A percentile compares a stretch with the other conserved stretches of the same genome.
These are phyloP conservation scores for Aphrophora alni DNA, from an alignment of 2,888 invertebrate species.

Conservation along the genomic window DNA sequence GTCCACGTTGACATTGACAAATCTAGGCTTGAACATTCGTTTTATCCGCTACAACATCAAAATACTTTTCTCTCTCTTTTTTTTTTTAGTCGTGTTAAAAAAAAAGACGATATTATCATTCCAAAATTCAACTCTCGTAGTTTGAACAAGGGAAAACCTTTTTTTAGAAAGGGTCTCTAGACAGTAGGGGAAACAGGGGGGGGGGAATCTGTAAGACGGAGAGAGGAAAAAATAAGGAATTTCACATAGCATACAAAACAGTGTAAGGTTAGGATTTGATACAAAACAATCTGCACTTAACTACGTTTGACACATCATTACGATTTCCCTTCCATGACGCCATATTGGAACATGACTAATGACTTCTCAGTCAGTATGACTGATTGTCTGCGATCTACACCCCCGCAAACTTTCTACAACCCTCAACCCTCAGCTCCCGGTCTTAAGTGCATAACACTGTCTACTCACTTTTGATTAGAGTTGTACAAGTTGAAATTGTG, in stretches of 20 bases:
- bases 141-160: background rate
- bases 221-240: too few relatives aligned
- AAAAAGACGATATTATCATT: constrained; percentile 35
- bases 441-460: background rate
- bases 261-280: background rate
- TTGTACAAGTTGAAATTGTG: background rate
- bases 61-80: background rate
- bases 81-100: background rate
- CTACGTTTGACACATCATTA: background rate
- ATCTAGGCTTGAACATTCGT: background rate
- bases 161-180: background rate
- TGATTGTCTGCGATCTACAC: background rate
- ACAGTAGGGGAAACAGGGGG: background rate
- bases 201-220: background rate
- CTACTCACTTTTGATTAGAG: background rate
- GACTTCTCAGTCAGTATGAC: background rate
- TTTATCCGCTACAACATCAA: constrained; percentile 4
- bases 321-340: background rate
- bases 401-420: background rate
- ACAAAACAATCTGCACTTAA: background rate
- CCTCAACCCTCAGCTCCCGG: background rate
- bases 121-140: constrained; percentile 29
- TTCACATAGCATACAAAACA: background rate
- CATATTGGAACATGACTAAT: background rate
- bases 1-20: background rate